A percentile compares a stretch with the other conserved stretches of the same genome.
Conservation (phyloP, 2,888 invertebrate species). For the Lottia gigantea region DNA sequence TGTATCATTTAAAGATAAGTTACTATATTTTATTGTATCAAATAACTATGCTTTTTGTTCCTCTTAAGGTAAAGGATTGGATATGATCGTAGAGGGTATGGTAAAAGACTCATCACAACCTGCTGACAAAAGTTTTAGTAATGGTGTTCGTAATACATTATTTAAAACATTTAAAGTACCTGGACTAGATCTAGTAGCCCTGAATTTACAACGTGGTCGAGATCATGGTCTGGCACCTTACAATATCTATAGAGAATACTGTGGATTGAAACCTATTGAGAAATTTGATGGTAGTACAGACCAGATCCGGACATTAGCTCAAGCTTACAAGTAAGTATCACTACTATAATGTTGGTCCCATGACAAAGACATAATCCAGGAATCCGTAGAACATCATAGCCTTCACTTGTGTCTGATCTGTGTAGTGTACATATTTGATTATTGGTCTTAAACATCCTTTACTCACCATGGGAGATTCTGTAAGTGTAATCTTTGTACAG, state of each 20-base stretch:
- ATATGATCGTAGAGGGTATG: slow-evolving; percentile 15
- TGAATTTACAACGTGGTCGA: slow-evolving; percentile 36
- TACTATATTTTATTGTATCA: no score
- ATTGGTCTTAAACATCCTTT: no score
- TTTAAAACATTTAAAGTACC: not conserved
- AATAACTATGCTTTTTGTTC: no score
- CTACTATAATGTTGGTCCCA: no score
- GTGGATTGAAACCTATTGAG: not conserved
- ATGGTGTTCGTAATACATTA: not conserved
- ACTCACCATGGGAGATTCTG: no score
- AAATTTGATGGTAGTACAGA: not conserved
- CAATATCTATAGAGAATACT: slow-evolving; percentile 20
- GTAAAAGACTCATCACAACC: slow-evolving; percentile 10
- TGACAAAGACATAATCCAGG: no score
- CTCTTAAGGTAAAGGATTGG: not conserved
- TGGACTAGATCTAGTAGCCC: slow-evolving; percentile 28
- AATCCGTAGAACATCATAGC: no score
- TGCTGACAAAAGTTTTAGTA: not conserved
- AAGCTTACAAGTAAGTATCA: not conserved
- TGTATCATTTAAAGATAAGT: no score
- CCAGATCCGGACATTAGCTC: not conserved
- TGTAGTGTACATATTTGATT: no score
- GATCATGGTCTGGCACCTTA: slow-evolving; percentile 36
- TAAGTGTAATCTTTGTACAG: no score
- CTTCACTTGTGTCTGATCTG: no score